phyloP scores from a whole-genome alignment of 2,888 invertebrate species.

The Tuberolachnus salignus region DNA sequence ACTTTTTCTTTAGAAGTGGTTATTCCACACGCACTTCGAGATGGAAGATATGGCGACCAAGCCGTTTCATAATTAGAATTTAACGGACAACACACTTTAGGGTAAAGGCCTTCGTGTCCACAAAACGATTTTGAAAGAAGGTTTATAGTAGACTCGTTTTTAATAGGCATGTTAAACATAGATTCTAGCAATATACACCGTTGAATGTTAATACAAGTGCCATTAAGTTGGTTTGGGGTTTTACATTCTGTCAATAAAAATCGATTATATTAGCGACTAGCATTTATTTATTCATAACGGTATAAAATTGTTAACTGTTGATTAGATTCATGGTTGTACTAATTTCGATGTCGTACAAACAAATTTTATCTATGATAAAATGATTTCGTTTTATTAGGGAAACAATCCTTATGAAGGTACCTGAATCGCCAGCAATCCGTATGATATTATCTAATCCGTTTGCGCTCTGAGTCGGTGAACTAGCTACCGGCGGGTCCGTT shows the following conservation, averaged over 20 bases:
- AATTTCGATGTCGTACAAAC: too few relatives aligned
- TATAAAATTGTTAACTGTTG: too few relatives aligned
- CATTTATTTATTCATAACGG: too few relatives aligned
- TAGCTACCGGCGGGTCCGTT: too few relatives aligned
- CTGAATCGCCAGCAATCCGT: too few relatives aligned
- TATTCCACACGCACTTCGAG: not conserved
- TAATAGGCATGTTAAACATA: constrained; percentile 64
- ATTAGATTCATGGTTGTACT: too few relatives aligned
- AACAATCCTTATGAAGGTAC: too few relatives aligned
- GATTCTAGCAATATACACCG: constrained; percentile 66
- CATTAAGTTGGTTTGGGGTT: constrained; percentile 65
- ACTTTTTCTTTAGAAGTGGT: constrained; percentile 1
- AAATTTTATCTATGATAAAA: too few relatives aligned
- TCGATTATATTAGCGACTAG: not conserved
- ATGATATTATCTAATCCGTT: too few relatives aligned
- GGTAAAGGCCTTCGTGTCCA: constrained; percentile 69
- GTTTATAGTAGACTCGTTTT: constrained; percentile 63
- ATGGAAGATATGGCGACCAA: constrained; percentile 7
- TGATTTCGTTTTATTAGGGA: too few relatives aligned
- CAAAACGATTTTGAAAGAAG: constrained; percentile 73
- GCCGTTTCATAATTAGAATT: not conserved
- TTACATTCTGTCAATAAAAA: constrained; percentile 62
- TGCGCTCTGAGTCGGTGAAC: too few relatives aligned
- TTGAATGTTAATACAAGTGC: constrained; percentile 67
- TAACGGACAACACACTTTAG: constrained; percentile 71